Base-by-base conservation (phyloP, 92 coral and sea anemone genomes). In the Diadumene lineata region DNA sequence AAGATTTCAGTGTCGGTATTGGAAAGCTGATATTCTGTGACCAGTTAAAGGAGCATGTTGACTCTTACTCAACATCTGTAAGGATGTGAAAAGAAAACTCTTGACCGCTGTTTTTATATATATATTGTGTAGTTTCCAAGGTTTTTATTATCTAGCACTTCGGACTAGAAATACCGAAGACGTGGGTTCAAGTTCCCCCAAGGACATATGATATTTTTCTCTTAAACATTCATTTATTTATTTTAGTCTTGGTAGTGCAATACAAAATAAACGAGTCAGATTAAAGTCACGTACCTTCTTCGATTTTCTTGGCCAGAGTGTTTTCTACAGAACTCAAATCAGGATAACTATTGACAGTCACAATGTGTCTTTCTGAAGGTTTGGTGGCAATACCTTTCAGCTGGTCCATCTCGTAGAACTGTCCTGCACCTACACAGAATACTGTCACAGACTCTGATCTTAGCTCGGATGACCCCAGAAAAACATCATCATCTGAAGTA, bases 401-500 rank as follows among this genome's bases (percentile, higher is more conserved):
- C 57, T 90, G 96, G 21, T 77, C 73, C 33, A 71, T 63, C n/a
- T 86, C 91, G 46, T 65, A 80, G 43, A 78, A 75, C 24, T 46
- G 74, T 18, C 96, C 96, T 29, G 82, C 91, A 0, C 96, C 96
- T 27, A 90, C 82, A 66, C 85, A 88, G 30, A 85, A 81, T 22
- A 86, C 77, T 10, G 84, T 79, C 26, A 90, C 96, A 22, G 76
- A 75, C 66, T 86, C 88, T 0, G 81, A 70, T 23, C 83, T 86
- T 1, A 90, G 81, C 57, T 82, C 79, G 8, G 70, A 88, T 38
- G 91, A 86, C 0, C 89, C 94, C 23, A 60, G 61, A 64, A 87
- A 86, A 23, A 93, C 86, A 66, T 93, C 93, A 57, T 93, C 98
- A 2, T 78, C 82, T 32, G 98, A 86, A 43, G 86, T 77, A 62